Base-by-base conservation (phyloP, 2,797 vertebrate species). In the Odontamblyopus rebecca region DNA sequence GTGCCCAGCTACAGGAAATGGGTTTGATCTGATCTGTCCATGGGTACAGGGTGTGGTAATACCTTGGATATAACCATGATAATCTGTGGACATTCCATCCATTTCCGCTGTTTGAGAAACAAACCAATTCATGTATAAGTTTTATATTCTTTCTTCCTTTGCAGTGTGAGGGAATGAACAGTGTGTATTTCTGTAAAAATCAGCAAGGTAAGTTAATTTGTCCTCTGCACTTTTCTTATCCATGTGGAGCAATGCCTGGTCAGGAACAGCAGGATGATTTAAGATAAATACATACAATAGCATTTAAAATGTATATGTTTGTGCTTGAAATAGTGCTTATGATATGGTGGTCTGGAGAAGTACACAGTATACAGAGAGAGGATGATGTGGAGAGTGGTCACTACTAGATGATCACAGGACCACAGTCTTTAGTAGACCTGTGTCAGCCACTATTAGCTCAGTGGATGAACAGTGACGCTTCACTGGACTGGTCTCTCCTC, bases 401-500 rank as follows among this genome's bases (percentile, higher is more conserved):
- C 62, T 30, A 54, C n/a, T 56, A 56, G 19, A 53, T 53, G 79
- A 87, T 86, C 76, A 82, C 79, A 62, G 71, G 71, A 68, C 82
- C 70, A 80, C 27, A n/a, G 76, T 89, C 85, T 82, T 89, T 86
- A 86, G 88, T 12, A 48, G 68, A 67, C 82, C 69, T 73, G 71
- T 61, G 70, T 79, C 77, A 68, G 78, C 53, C 61, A 66, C 74
- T 69, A 77, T 85, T 74, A 67, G 67, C 70, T 85, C 60, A 61
- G 30, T 82, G 82, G 80, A 73, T 83, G 82, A 77, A 84, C 76
- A 71, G 82, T 57, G 75, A 76, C 70, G 69, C 72, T 79, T 59
- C 50, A 73, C 75, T 73, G 80, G 82, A 70, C 70, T 18, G 70
- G 68, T 78, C 68, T 8, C 72, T 83, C 75, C 74, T 71, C 78